Evolutionary conservation across 2,888 invertebrate species (phyloP), one percentile per base, ranked within the genome.

Genomic region (Monopis laevigella): DNA sequence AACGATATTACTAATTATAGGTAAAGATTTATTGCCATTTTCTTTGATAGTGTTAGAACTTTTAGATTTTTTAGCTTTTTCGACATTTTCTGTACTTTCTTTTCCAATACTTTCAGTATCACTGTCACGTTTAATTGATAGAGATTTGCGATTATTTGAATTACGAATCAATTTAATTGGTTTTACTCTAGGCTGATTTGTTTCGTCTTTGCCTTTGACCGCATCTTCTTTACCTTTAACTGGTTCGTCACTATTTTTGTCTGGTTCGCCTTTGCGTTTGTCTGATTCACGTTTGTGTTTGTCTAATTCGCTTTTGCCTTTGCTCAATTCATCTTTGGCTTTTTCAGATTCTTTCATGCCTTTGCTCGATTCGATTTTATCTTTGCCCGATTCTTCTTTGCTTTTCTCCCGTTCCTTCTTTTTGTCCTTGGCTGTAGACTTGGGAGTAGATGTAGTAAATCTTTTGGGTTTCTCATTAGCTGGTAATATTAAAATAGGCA

Each of bases 321-420:
- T 12, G 11, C 7, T 36, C 12, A 24, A 3, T 10, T 26, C 30
- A 6, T 18, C 7, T 35, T 29, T 30, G 2, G 43, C 34, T 26
- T 43, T 19, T 14, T 42, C 41, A 4, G 29, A 30, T 29, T 50
- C 51, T 42, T 53, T 53, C 40, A 45, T 53, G 41, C 45, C 51
- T 34, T 24, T 51, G n/a, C n/a, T n/a, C n/a, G n/a, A n/a, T n/a
- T n/a, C n/a, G n/a, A n/a, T n/a, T n/a, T n/a, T n/a, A n/a, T n/a
- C n/a, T n/a, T n/a, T n/a, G n/a, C n/a, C n/a, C n/a, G n/a, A n/a
- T n/a, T n/a, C n/a, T n/a, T n/a, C n/a, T n/a, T n/a, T n/a, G 2
- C 47, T 42, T 45, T 49, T 46, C 34, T 45, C 40, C 2, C 39
- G 38, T 7, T 53, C 47, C 10, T 35, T 18, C 34, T 50, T 58